A percentile compares a stretch with the other conserved stretches of the same genome.
phyloP scores from a whole-genome alignment of 2,797 vertebrate genomes.

The Selene dorsalis region DNA sequence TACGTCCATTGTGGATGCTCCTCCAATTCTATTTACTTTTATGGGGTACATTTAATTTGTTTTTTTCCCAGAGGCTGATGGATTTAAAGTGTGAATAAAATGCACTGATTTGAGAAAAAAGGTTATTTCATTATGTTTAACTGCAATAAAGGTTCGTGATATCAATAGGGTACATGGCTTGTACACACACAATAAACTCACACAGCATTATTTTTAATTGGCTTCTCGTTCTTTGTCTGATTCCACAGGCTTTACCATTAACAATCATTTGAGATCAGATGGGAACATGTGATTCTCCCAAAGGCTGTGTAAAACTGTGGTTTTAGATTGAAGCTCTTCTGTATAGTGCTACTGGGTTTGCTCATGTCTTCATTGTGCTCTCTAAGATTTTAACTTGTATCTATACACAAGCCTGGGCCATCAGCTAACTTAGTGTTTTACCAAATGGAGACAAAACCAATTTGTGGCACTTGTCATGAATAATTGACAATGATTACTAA shows the following conservation, averaged over 20 bases:
- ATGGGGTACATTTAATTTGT: background rate
- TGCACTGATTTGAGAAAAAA: background rate
- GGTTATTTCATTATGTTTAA: background rate
- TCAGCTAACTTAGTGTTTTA: background rate
- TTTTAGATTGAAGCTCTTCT: background rate
- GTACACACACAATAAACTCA: background rate
- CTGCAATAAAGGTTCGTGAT: background rate
- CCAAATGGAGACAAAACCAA: background rate
- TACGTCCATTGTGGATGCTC: background rate
- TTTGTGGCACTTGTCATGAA: background rate
- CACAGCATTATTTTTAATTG: background rate
- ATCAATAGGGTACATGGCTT: background rate
- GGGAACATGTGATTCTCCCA: background rate
- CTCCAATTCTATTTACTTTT: background rate
- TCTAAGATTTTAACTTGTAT: background rate
- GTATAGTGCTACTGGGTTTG: background rate
- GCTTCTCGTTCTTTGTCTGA: background rate
- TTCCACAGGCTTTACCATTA: background rate
- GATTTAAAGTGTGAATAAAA: background rate
- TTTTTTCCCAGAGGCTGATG: background rate
- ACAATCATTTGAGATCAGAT: background rate
- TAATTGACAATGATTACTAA: background rate
- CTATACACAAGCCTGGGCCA: background rate
- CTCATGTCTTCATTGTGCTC: background rate
- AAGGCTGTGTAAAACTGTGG: background rate